Conservation (phyloP, 2,113 vertebrate genomes). For the Bombycilla garrulus region DNA sequence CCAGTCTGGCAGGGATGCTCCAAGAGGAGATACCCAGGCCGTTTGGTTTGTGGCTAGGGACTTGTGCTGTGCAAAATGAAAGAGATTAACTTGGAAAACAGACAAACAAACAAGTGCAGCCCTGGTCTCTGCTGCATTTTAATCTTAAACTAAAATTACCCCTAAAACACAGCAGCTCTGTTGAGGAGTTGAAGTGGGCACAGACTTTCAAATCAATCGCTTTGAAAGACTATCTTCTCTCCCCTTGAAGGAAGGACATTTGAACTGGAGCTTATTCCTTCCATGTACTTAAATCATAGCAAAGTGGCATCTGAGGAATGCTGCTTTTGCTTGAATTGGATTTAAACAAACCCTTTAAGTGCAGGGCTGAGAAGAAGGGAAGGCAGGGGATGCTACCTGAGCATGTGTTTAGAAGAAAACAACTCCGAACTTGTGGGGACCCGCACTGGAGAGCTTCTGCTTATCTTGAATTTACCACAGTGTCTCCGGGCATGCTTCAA, state of each 20-base stretch:
- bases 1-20: constrained; percentile 4
- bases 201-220: neutral
- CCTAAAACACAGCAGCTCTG: neutral
- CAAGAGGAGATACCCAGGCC: neutral
- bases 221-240: neutral
- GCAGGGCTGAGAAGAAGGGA: neutral
- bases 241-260: neutral
- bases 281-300: neutral
- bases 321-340: neutral
- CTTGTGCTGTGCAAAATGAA: neutral
- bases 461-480: neutral
- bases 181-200: neutral
- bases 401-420: neutral
- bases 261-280: neutral
- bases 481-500: neutral
- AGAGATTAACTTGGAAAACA: neutral
- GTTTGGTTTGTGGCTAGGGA: neutral
- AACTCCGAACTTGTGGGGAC: neutral
- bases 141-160: constrained; percentile 32
- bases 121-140: constrained; percentile 1
- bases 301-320: neutral
- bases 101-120: neutral
- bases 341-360: neutral
- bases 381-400: neutral
- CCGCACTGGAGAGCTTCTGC: neutral